Base-by-base conservation (phyloP, 2,797 vertebrate species). In the Hippoglossus hippoglossus region DNA sequence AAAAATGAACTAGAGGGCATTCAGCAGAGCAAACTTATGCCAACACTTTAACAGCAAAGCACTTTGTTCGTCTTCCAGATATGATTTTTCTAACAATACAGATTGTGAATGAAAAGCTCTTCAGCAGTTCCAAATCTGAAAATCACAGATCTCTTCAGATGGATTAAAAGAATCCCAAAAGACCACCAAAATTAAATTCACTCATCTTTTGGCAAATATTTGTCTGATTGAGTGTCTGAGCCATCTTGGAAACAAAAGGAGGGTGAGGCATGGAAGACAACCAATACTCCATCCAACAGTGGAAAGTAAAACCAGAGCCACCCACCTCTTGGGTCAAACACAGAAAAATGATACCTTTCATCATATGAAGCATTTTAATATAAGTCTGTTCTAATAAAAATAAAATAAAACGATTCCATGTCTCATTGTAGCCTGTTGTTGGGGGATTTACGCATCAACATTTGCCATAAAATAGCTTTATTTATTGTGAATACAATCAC, bases 401-500 rank as follows among this genome's bases (percentile, higher is more conserved):
- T 44, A 19, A 47, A 19, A 47, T 16, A 19, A 47, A 19, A 47
- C 16, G 9, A 46, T 46, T 18, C 44, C 44, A 46, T 46, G 18
- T 18, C 15, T 46, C 39, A 41, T 3, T 41, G 39, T 41, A 10
- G 34, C 34, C 10, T 36, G 34, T 4, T 11, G 10, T 11, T 36
- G 11, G 9, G 11, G 1, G 34, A 12, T 12, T 34, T 34, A 34
- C 31, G 31, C 8, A 34, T 34, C 31, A 34, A 10, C 8, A 10
- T 16, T 44, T 44, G 11, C 41, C 44, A 49, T 53, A 57, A 77
- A 73, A 73, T 3, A 26, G 60, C 66, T 53, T 47, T 24, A 73
- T 74, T 73, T 31, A 77, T 12, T 21, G 22, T 53, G 56, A 71
- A 63, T 31, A 47, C 7, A 24, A 63, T n/a, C 56, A 47, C 59